phyloP scores from a whole-genome alignment of 2,113 vertebrate species.

The Aspidoscelis tigris region DNA sequence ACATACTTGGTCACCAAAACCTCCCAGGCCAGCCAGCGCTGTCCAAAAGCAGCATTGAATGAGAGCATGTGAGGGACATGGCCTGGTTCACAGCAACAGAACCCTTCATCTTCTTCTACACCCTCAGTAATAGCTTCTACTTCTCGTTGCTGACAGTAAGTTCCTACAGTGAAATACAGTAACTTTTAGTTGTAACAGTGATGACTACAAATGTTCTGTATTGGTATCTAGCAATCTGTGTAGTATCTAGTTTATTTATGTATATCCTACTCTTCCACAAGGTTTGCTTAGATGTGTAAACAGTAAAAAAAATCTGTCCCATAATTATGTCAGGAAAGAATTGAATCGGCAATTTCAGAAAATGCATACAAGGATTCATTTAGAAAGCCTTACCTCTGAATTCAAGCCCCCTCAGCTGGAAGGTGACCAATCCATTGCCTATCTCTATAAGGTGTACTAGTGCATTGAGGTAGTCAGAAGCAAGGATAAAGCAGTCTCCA shows the following conservation, averaged over 20 bases:
- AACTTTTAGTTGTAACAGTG: conserved; percentile 2
- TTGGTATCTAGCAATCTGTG: too few species aligned
- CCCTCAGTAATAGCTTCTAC: conserved; percentile 91
- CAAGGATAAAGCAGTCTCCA: conserved; percentile 92
- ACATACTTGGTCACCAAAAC: conserved; percentile 90
- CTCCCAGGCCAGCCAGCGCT: conserved; percentile 91
- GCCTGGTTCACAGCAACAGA: conserved; percentile 89
- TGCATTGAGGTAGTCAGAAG: conserved; percentile 92
- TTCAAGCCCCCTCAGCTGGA: conserved; percentile 89
- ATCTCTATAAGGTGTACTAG: conserved; percentile 91
- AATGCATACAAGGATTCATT: neutral
- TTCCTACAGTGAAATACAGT: conserved; percentile 70
- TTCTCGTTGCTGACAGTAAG: conserved; percentile 89
- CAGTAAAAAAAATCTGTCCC: too few species aligned
- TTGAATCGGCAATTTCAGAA: too few species aligned
- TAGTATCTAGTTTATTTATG: too few species aligned
- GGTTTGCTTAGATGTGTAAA: too few species aligned
- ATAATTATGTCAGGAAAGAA: too few species aligned
- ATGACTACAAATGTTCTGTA: neutral
- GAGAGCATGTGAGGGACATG: conserved; percentile 87
- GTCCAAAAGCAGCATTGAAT: conserved; percentile 87
- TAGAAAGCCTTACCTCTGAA: conserved; percentile 82
- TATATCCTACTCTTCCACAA: too few species aligned
- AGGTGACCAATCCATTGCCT: conserved; percentile 89
- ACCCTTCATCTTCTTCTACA: conserved; percentile 89